A percentile compares a stretch with the other conserved stretches of the same genome.
Conservation (phyloP, 92 coral and sea anemone species). For the Parazoanthus darwini region DNA sequence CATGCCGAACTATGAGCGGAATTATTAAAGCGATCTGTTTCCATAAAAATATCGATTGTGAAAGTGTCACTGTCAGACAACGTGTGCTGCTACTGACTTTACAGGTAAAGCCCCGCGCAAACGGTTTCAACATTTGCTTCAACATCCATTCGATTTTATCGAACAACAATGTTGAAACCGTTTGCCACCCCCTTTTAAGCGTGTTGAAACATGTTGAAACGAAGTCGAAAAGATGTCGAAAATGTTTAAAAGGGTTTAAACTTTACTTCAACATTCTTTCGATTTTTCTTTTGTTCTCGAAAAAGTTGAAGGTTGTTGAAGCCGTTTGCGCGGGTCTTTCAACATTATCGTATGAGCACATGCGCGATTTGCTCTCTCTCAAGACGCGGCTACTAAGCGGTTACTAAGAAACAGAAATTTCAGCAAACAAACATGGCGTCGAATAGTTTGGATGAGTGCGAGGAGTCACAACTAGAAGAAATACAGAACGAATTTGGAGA, state of each 20-base stretch:
- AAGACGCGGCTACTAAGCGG: constrained; percentile 8
- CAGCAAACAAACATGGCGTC: constrained; percentile 18
- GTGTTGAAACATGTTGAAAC: too few relatives aligned
- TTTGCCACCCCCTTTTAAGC: too few relatives aligned
- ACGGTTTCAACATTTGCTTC: too few relatives aligned
- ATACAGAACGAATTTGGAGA: constrained; percentile 13
- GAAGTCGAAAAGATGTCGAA: too few relatives aligned
- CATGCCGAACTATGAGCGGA: too few relatives aligned
- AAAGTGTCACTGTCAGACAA: not conserved
- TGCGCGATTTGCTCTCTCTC: constrained; percentile 9
- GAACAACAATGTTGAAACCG: too few relatives aligned
- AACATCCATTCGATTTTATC: too few relatives aligned
- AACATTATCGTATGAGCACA: not conserved
- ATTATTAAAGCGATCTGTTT: not conserved
- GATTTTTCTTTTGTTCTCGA: too few relatives aligned
- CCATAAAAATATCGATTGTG: not conserved
- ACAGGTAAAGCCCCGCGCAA: too few relatives aligned
- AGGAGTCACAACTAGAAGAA: constrained; percentile 9
- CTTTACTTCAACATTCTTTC: too few relatives aligned
- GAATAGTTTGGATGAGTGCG: constrained; percentile 1
- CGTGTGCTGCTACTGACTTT: not conserved
- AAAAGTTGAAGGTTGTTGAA: too few relatives aligned
- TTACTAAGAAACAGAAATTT: constrained; percentile 21
- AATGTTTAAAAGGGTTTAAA: not conserved
- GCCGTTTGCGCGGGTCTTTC: too few relatives aligned